Evolutionary conservation across 2,797 vertebrate genomes (phyloP).

Genomic region (Catharus ustulatus): DNA sequence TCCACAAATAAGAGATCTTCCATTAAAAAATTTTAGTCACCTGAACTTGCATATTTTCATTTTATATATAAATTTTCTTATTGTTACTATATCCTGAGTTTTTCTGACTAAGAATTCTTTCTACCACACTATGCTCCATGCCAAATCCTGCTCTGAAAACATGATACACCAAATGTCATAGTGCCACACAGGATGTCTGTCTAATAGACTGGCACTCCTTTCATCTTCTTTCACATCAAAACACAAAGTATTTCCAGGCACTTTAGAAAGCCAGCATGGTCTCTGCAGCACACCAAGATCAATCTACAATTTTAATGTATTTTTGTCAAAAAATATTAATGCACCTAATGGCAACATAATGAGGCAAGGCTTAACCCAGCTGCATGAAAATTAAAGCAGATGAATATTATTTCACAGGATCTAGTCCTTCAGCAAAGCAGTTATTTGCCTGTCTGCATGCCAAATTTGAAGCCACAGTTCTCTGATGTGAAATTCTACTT

Average conservation of each 20-base stretch:
- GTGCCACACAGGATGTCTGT: background rate
- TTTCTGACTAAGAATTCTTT: background rate
- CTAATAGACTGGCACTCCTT: background rate
- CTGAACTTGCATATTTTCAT: background rate
- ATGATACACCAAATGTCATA: background rate
- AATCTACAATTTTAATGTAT: constrained; percentile 41
- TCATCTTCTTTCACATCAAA: background rate
- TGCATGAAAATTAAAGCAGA: constrained; percentile 49
- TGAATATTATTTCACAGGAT: constrained; percentile 47
- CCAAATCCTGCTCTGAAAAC: background rate
- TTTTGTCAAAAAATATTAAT: constrained; percentile 55
- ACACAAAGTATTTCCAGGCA: constrained; percentile 8
- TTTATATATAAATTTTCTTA: background rate
- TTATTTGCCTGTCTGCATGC: background rate
- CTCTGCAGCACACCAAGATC: background rate
- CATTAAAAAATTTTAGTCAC: background rate
- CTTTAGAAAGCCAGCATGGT: constrained; percentile 19
- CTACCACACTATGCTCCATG: background rate
- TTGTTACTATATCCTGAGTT: background rate
- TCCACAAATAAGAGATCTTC: background rate
- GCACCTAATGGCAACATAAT: constrained; percentile 50
- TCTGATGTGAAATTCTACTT: background rate
- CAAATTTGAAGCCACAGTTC: background rate
- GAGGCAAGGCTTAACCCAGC: constrained; percentile 54
- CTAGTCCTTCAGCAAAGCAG: constrained; percentile 11